These are phyloP conservation scores for Tenthredo livida DNA, from an alignment of 2,888 invertebrate genomes.

Conservation along the genomic window DNA sequence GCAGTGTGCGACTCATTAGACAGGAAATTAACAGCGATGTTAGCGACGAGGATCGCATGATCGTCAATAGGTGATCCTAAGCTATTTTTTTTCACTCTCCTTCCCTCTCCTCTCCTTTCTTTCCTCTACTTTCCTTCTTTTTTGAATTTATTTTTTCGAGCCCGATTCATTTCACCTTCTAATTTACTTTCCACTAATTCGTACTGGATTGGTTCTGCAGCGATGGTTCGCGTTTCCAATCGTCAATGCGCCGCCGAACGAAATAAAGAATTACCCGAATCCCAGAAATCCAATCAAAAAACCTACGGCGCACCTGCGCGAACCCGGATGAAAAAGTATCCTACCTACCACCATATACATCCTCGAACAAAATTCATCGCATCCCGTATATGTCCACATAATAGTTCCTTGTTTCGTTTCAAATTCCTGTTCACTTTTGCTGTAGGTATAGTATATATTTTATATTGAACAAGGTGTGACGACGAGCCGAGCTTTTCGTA, in stretches of 20 bases:
- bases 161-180: constrained; percentile 32
- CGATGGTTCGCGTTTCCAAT: constrained; percentile 47
- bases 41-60: constrained; percentile 37
- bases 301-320: constrained; percentile 37
- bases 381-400: constrained; percentile 37
- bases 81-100: neutral
- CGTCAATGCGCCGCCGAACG: constrained; percentile 34
- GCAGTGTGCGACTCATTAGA: constrained; percentile 47
- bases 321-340: constrained; percentile 20
- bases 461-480: constrained; percentile 2
- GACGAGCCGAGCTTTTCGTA: neutral
- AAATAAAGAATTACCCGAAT: constrained; percentile 52
- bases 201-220: constrained; percentile 45
- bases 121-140: neutral
- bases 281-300: constrained; percentile 55
- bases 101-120: neutral
- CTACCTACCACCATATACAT: neutral
- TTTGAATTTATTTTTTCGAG: neutral
- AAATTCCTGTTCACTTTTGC: constrained; percentile 6
- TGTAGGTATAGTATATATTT: neutral
- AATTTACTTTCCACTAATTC: constrained; percentile 47
- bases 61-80: constrained; percentile 7
- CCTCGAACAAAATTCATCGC: neutral
- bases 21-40: constrained; percentile 46
- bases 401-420: constrained; percentile 44